Conservation (phyloP, 2,113 vertebrate genomes). For the Falcunculus frontatus region DNA sequence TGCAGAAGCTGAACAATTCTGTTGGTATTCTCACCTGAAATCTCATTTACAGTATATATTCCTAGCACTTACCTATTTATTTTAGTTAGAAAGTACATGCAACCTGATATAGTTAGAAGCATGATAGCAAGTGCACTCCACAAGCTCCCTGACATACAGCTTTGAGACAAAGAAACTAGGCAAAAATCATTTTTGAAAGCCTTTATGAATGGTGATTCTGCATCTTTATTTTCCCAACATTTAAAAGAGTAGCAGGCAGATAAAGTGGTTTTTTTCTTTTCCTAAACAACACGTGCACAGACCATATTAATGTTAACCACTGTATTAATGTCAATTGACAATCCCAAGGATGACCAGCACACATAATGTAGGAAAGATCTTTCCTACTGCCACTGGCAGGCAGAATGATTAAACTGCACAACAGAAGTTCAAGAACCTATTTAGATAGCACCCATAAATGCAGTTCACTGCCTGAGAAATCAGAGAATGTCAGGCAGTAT, state of each 20-base stretch:
- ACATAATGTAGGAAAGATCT: background rate
- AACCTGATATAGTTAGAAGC: background rate
- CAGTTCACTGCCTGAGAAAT: background rate
- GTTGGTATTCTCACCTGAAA: background rate
- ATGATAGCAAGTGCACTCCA: background rate
- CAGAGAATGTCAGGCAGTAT: background rate
- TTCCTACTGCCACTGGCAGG: background rate
- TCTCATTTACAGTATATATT: background rate
- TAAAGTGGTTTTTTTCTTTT: background rate
- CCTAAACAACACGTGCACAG: background rate
- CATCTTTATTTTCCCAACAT: background rate
- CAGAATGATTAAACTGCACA: background rate
- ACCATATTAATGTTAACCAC: background rate
- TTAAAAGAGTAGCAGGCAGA: background rate
- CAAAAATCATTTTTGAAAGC: background rate
- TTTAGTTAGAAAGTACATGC: background rate
- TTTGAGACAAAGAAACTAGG: background rate
- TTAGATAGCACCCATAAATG: background rate
- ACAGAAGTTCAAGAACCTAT: background rate
- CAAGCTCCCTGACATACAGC: background rate
- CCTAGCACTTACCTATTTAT: background rate
- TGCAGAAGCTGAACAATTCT: background rate
- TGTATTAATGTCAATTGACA: background rate
- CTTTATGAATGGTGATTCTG: background rate
- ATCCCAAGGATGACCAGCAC: background rate